phyloP scores from a whole-genome alignment of 2,888 invertebrate genomes.

The Eurytoma californica region DNA sequence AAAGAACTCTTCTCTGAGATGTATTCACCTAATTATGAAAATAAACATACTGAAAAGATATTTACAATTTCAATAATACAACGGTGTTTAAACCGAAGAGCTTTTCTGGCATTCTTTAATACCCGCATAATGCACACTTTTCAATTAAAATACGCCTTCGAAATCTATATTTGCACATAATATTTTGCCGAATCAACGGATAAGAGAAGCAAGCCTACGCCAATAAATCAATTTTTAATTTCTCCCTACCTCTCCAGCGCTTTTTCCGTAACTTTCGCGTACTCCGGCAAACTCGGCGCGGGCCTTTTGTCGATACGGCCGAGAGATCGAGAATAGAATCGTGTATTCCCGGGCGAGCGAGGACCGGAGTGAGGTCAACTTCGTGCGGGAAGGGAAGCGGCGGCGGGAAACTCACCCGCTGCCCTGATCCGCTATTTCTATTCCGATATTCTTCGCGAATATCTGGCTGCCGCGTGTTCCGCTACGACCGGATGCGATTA shows the following conservation, averaged over 20 bases:
- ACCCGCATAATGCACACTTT: neutral
- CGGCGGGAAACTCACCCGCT: slow-evolving; percentile 11
- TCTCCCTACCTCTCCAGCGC: slow-evolving; percentile 10
- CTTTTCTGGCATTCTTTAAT: neutral
- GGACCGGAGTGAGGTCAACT: slow-evolving; percentile 19
- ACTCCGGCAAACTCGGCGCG: no score
- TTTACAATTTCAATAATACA: neutral
- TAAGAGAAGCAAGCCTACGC: slow-evolving; percentile 3
- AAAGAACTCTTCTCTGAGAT: no score
- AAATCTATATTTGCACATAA: neutral
- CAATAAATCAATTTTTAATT: slow-evolving; percentile 51
- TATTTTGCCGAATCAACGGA: neutral
- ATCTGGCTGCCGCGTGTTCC: neutral
- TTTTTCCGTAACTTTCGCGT: neutral
- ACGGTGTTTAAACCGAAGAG: neutral
- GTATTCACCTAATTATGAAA: no score
- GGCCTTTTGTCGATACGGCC: slow-evolving; percentile 35
- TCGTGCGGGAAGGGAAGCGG: neutral
- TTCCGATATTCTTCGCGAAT: neutral
- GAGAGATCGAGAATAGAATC: slow-evolving; percentile 45
- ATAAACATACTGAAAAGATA: neutral
- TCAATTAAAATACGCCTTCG: neutral
- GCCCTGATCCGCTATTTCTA: neutral
- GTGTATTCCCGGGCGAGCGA: slow-evolving; percentile 22
- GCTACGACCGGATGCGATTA: slow-evolving; percentile 28